Base-by-base conservation (phyloP, 2,797 vertebrate genomes). In the Falco biarmicus region DNA sequence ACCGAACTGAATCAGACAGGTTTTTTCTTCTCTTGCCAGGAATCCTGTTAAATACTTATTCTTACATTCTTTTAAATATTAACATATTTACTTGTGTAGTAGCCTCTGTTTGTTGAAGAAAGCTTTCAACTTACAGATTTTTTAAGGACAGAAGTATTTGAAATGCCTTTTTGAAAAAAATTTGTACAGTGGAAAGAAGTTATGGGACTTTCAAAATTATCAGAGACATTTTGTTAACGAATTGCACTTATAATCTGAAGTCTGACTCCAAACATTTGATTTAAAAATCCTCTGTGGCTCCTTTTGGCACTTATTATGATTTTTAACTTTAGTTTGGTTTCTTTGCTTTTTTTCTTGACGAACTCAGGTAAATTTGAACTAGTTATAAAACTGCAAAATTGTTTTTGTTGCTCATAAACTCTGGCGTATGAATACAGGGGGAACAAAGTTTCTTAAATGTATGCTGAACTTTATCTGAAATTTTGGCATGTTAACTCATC, bases 31-130 rank as follows among this genome's bases (percentile, higher is more conserved):
- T 81, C 81, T 84, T 89, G 84, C 50, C 76, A 87, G 61, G 45
- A 63, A 83, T 68, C 57, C 25, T 71, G 2, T 51, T 84, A 37
- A 31, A n/a, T 53, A 65, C 18, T 88, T 82, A 59, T 63, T 91
- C 90, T 95, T 56, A 51, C 54, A 10, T 89, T 84, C 41, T 73
- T 86, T 93, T 50, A 90, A 89, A 81, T 81, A 84, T 70, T 80
- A 60, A 77, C 86, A 43, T 68, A 93, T 93, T 91, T 95, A 43
- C 73, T 90, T 82, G 28, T 71, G 48, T 93, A 74, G 74, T 75
- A 81, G 82, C 13, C 45, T 91, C 81, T 77, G 31, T n/a, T 92
- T 90, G 12, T 25, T 29, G 28, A 90, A 41, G 25, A 88, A 88
- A 91, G 29, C 24, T 79, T 93, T 87, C 63, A 56, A 24, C 31